phyloP scores from a whole-genome alignment of 2,888 invertebrate species.

The Tachystola acroxantha region DNA sequence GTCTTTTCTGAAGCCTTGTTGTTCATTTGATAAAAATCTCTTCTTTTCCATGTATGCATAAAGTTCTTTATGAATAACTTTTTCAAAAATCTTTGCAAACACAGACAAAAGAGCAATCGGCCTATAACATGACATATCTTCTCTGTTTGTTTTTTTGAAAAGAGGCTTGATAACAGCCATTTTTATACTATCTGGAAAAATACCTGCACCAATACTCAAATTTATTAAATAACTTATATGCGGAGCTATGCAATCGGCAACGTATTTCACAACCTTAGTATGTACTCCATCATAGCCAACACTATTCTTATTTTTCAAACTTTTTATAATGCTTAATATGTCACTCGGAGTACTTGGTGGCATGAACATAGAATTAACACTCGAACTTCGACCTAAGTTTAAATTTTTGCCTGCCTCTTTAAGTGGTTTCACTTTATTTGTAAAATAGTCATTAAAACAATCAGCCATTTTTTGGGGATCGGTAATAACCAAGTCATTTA shows the following conservation, averaged over 20 bases:
- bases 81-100: slow-evolving; percentile 10
- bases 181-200: slow-evolving; percentile 10
- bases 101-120: slow-evolving; percentile 8
- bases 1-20: slow-evolving; percentile 5
- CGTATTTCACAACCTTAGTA: slow-evolving; percentile 6
- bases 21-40: slow-evolving; percentile 4
- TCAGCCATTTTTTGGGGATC: not conserved
- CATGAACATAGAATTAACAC: slow-evolving; percentile 6
- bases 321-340: slow-evolving; percentile 2
- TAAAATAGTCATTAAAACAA: not conserved
- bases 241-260: slow-evolving; percentile 1
- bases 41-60: slow-evolving; percentile 4
- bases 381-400: not conserved
- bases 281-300: slow-evolving; percentile 1
- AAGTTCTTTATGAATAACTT: slow-evolving; percentile 4
- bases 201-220: slow-evolving; percentile 2
- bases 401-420: not conserved
- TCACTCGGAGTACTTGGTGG: slow-evolving; percentile 1
- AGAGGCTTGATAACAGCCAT: slow-evolving; percentile 7
- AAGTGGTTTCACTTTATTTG: not conserved
- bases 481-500: not conserved
- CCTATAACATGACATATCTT: slow-evolving; percentile 5
- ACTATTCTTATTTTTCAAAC: slow-evolving; percentile 3
- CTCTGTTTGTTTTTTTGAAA: slow-evolving; percentile 10
- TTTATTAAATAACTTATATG: slow-evolving; percentile 6